Evolutionary conservation across 2,888 invertebrate genomes (phyloP), one percentile per base, ranked within the genome.

Genomic region (Agonopterix subpropinquella): DNA sequence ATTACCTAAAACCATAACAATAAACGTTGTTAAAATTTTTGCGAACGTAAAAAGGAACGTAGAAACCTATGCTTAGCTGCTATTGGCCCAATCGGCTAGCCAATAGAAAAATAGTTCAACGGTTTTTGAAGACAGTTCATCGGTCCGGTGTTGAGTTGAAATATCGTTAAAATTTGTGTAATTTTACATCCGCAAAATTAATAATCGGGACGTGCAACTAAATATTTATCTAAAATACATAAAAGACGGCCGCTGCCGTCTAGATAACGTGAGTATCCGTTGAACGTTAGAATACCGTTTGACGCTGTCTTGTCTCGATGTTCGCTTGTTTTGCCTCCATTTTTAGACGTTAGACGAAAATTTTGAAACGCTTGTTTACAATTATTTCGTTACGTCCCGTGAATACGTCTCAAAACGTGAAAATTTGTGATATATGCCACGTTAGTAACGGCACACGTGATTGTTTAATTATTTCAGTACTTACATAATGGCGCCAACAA

Each of bases 401-500:
- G 51, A 48, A 55, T 48, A 50, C 10, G 56, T 46, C 18, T 44
- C 41, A 43, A 43, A 48, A 49, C 47, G 44, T 36, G 48, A 41
- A 43, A 43, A 43, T 41, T 50, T 56, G 52, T 52, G 50, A 61
- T 56, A 61, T 53, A 50, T 51, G 57, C 53, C 50, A 57, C 61
- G 49, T 61, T 61, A 44, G 15, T 28, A 28, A 28, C 46, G 61
- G 62, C 61, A 58, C 77, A 75, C 73, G 78, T 80, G 80, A 74
- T 73, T 60, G 59, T 61, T 59, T 53, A 57, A 55, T 62, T 70
- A 70, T 65, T 80, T 77, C 73, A 77, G 76, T 71, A 64, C 53
- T 55, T 59, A 58, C 55, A 18, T 61, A 78, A 92, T 93, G 92
- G 92, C 92, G 77, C 92, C 92, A 73, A 88, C 90, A 51, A 89